These are phyloP conservation scores for Psylliodes chrysocephalus DNA, from an alignment of 2,888 invertebrate genomes.

Conservation along the genomic window DNA sequence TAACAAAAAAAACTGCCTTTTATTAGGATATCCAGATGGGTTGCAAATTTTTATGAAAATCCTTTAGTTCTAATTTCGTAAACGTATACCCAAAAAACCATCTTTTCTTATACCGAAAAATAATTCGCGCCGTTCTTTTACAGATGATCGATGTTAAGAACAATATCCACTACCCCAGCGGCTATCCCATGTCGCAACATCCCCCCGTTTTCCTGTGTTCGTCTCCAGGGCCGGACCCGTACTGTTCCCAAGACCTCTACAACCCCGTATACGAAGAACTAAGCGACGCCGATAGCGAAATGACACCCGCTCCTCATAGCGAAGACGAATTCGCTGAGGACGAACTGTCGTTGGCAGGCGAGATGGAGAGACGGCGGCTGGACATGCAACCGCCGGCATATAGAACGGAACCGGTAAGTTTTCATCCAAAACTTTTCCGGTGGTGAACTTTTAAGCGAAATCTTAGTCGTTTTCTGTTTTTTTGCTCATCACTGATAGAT, in stretches of 20 bases:
- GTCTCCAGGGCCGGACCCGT: conserved; percentile 75
- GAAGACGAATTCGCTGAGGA: conserved; percentile 90
- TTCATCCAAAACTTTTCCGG: too few relatives aligned
- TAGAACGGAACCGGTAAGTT: conserved; percentile 50
- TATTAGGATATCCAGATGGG: too few relatives aligned
- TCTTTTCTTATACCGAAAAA: too few relatives aligned
- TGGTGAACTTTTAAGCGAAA: too few relatives aligned
- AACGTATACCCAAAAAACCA: too few relatives aligned
- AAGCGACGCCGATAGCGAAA: conserved; percentile 72
- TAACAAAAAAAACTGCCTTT: too few relatives aligned
- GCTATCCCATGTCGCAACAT: conserved; percentile 70
- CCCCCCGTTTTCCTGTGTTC: conserved; percentile 78
- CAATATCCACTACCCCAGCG: conserved; percentile 70
- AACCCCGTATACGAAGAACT: conserved; percentile 88
- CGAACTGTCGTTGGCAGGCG: conserved; percentile 74
- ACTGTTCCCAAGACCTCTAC: conserved; percentile 72
- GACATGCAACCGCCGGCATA: conserved; percentile 63
- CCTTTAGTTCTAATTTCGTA: too few relatives aligned
- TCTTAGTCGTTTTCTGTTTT: too few relatives aligned
- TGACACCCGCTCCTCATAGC: conserved; percentile 72
- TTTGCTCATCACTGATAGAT: too few relatives aligned
- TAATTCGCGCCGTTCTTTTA: conserved; percentile 58
- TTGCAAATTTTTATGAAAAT: too few relatives aligned
- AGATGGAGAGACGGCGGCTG: conserved; percentile 56
- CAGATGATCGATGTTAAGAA: conserved; percentile 80